Percentiles rank a stretch among this genome's conserved stretches.
These are phyloP conservation scores for Heliconius cydno DNA, from an alignment of 2,888 invertebrate genomes.

Conservation along the genomic window DNA sequence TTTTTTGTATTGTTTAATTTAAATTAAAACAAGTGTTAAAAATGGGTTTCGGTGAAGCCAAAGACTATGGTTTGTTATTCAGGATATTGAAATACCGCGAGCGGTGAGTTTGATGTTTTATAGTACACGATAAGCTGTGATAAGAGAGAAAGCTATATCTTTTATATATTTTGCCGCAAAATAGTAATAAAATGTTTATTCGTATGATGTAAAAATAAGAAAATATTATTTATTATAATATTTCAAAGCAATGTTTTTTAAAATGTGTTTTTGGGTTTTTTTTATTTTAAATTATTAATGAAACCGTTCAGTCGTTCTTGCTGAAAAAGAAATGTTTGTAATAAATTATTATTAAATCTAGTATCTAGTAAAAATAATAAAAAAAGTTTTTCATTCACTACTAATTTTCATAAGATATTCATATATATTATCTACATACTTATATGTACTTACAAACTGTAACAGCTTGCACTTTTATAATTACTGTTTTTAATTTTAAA, in stretches of 20 bases:
- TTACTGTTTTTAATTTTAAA: too few relatives aligned
- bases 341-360: too few relatives aligned
- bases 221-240: neutral
- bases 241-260: too few relatives aligned
- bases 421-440: too few relatives aligned
- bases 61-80: constrained; percentile 43
- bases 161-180: neutral
- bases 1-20: neutral
- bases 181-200: neutral
- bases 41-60: constrained; percentile 47
- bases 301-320: too few relatives aligned
- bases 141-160: neutral
- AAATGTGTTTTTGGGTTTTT: neutral
- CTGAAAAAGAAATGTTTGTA: too few relatives aligned
- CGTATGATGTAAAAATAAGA: neutral
- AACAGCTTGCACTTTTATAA: too few relatives aligned
- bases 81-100: constrained; percentile 47
- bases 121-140: neutral
- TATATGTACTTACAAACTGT: too few relatives aligned
- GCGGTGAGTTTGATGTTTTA: constrained; percentile 39
- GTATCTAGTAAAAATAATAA: too few relatives aligned
- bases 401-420: too few relatives aligned
- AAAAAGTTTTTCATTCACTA: too few relatives aligned
- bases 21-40: neutral
- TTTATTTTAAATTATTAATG: too few relatives aligned